Evolutionary conservation across 2,888 invertebrate genomes (phyloP).

Genomic region (Cheilosia pagana): DNA sequence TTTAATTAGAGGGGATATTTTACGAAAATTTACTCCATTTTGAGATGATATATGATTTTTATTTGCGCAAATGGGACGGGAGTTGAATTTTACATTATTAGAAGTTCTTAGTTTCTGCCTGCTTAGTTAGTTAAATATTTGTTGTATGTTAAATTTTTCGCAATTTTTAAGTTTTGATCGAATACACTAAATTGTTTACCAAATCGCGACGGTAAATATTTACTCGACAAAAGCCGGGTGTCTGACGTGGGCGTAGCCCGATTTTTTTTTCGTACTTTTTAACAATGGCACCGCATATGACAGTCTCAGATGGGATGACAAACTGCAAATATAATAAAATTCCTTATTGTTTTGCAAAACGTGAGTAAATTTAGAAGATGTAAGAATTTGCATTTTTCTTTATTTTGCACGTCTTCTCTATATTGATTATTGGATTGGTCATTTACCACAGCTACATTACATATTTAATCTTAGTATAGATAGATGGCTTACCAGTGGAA

Average conservation of each 20-base stretch:
- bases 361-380: conserved; percentile 1
- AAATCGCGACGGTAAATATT: conserved; percentile 49
- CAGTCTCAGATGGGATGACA: conserved; percentile 9
- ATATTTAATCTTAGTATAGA: neutral
- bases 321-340: conserved; percentile 28
- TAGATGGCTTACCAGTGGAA: neutral
- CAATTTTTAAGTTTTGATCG: neutral
- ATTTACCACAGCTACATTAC: neutral
- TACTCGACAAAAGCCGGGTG: conserved; percentile 60
- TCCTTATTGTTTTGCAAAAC: conserved; percentile 8
- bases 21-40: neutral
- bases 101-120: neutral
- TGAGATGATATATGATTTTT: neutral
- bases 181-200: conserved; percentile 28
- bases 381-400: neutral
- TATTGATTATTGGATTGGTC: neutral
- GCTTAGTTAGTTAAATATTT: neutral
- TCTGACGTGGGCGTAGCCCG: conserved; percentile 70
- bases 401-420: neutral
- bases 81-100: neutral
- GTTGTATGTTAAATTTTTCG: neutral
- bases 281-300: conserved; percentile 51
- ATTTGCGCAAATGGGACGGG: neutral
- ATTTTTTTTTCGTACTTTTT: neutral
- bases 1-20: neutral